Percentiles rank a stretch among this genome's conserved stretches.
Evolutionary conservation across 2,888 invertebrate genomes (phyloP).

Genomic region (Drosophila prostipennis): DNA sequence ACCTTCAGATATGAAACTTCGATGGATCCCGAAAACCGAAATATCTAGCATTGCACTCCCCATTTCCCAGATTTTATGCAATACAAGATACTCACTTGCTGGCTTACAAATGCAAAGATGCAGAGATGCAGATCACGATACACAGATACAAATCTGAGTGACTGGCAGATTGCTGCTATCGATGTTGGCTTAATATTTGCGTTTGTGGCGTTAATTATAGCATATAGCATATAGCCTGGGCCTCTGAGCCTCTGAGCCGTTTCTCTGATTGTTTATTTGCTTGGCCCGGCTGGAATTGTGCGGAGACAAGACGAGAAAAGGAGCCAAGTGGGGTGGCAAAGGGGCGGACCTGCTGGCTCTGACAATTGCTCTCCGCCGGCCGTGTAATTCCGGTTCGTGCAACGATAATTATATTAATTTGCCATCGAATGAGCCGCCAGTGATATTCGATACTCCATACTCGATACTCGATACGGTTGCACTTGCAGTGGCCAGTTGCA

Average conservation of each 20-base stretch:
- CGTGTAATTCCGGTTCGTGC: constrained; percentile 78
- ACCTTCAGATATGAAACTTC: constrained; percentile 1
- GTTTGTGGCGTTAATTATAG: constrained; percentile 79
- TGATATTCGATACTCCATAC: constrained; percentile 17
- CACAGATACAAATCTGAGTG: constrained; percentile 20
- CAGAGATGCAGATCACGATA: constrained; percentile 21
- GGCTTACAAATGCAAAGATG: constrained; percentile 10
- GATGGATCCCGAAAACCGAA: neutral
- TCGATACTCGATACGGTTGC: constrained; percentile 30
- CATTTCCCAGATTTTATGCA: constrained; percentile 22
- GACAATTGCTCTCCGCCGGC: constrained; percentile 64
- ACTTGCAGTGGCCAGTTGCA: constrained; percentile 23
- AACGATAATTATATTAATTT: constrained; percentile 81
- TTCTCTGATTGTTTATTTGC: constrained; percentile 79
- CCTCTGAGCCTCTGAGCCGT: constrained; percentile 47
- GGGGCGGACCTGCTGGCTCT: constrained; percentile 2
- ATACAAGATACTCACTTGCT: constrained; percentile 1
- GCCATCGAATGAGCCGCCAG: constrained; percentile 72
- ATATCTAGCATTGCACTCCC: neutral
- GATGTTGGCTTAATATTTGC: constrained; percentile 76
- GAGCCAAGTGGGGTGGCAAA: neutral
- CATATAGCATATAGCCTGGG: constrained; percentile 10
- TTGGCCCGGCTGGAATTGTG: constrained; percentile 23
- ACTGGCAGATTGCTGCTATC: constrained; percentile 61
- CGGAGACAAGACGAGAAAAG: neutral